Percentiles rank a stretch among this genome's conserved stretches.
phyloP scores from a whole-genome alignment of 2,113 vertebrate genomes.

The Orcinus orca region DNA sequence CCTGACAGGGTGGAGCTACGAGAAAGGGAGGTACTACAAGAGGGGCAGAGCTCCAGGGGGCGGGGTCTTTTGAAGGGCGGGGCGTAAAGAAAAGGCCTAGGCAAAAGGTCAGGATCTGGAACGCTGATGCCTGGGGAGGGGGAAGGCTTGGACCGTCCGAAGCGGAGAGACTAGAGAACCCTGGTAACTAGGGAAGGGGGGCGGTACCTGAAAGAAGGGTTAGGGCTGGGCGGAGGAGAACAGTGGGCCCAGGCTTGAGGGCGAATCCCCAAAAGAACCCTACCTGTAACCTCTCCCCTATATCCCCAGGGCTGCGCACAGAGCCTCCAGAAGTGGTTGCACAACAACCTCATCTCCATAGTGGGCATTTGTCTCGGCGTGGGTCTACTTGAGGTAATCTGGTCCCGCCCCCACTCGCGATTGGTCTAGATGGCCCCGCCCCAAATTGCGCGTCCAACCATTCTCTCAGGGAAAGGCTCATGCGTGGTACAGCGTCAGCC shows the following conservation, averaged over 20 bases:
- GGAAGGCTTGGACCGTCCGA: neutral
- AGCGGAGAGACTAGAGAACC: neutral
- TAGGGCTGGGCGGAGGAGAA: neutral
- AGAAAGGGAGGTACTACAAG: neutral
- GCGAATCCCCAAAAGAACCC: neutral
- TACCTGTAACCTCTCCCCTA: neutral
- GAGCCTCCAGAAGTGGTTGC: constrained; percentile 72
- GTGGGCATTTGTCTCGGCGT: constrained; percentile 80
- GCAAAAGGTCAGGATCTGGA: neutral
- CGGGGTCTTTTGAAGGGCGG: neutral
- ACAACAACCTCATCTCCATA: constrained; percentile 79
- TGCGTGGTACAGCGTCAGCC: accelerated
- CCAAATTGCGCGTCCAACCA: neutral
- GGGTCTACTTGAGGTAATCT: constrained; percentile 79
- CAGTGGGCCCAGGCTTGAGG: neutral
- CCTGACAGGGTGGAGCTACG: neutral
- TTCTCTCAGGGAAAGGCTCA: neutral
- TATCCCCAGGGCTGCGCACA: constrained; percentile 73
- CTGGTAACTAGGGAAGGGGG: neutral
- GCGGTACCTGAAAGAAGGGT: neutral
- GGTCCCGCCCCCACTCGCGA: neutral
- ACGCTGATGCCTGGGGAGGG: accelerated
- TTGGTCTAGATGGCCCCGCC: neutral
- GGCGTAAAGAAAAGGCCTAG: neutral
- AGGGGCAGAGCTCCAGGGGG: neutral